Percentiles rank a stretch among this genome's conserved stretches.
Evolutionary conservation across 1,140 invertebrate species (phyloP).

Genomic region (Drosophila sp.): DNA sequence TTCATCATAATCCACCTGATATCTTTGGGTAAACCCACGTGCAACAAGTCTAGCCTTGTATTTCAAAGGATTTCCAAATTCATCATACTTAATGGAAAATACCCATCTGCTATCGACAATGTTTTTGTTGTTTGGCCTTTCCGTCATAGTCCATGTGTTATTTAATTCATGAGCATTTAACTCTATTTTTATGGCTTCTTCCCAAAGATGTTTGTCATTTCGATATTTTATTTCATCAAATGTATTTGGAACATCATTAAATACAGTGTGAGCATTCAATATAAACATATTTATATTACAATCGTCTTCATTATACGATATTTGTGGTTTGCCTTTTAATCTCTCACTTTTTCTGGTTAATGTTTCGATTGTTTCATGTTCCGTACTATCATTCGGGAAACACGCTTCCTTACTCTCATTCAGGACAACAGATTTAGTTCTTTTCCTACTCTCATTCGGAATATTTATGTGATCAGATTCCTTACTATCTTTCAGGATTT

Average conservation of each 20-base stretch:
- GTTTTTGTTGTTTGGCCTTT: background rate
- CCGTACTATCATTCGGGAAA: background rate
- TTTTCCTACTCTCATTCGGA: too few species aligned
- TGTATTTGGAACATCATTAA: background rate
- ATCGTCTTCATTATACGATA: slow-evolving; percentile 3
- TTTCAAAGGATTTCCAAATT: background rate
- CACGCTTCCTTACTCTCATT: too few species aligned
- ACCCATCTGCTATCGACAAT: slow-evolving; percentile 11
- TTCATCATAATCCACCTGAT: slow-evolving; percentile 19
- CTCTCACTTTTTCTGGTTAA: background rate
- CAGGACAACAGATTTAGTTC: background rate
- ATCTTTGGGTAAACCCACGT: slow-evolving; percentile 14
- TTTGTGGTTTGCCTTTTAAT: background rate
- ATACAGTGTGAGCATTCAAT: slow-evolving; percentile 9
- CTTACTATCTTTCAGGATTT: background rate
- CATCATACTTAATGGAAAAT: slow-evolving; percentile 9
- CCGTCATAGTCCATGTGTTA: background rate
- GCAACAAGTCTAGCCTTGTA: slow-evolving; percentile 16
- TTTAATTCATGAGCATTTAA: slow-evolving; percentile 14
- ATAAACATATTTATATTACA: slow-evolving; percentile 10
- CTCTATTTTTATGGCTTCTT: slow-evolving; percentile 9
- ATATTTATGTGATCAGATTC: background rate
- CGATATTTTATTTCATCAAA: slow-evolving; percentile 19
- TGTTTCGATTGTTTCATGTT: background rate
- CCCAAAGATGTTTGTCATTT: slow-evolving; percentile 6